phyloP scores from a whole-genome alignment of 2,888 invertebrate genomes.

The Odontocolon sp. region DNA sequence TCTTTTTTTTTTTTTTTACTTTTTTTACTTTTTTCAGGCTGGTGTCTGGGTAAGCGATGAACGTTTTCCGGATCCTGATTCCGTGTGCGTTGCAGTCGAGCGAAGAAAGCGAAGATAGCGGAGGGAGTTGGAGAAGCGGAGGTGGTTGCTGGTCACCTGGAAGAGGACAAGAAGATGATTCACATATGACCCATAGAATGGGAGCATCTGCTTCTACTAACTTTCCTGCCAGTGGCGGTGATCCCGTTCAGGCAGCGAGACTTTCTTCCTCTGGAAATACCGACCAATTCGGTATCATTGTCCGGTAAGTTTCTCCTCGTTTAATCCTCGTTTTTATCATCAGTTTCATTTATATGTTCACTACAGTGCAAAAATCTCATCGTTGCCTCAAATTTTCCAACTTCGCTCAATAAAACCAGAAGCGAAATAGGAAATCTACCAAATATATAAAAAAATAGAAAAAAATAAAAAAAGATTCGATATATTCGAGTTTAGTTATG shows the following conservation, averaged over 20 bases:
- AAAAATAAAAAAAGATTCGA: too few relatives aligned
- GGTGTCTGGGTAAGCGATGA: constrained; percentile 84
- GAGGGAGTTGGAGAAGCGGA: constrained; percentile 64
- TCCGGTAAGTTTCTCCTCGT: constrained; percentile 70
- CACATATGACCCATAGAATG: constrained; percentile 80
- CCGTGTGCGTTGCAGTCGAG: constrained; percentile 84
- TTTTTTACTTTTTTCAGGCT: constrained; percentile 78
- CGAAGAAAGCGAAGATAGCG: constrained; percentile 75
- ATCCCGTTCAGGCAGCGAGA: constrained; percentile 79
- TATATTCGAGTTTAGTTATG: too few relatives aligned
- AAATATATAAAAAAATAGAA: too few relatives aligned
- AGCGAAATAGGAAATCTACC: too few relatives aligned
- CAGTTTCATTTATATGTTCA: background rate
- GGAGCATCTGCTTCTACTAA: constrained; percentile 80
- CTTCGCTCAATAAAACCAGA: too few relatives aligned
- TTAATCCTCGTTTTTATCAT: background rate
- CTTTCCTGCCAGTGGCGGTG: constrained; percentile 79
- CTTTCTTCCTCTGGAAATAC: constrained; percentile 78
- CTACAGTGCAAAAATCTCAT: too few relatives aligned
- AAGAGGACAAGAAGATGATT: constrained; percentile 76
- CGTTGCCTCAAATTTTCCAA: too few relatives aligned
- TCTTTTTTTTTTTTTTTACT: background rate
- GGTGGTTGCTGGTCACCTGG: constrained; percentile 77
- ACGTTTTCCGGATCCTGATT: constrained; percentile 83
- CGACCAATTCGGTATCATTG: constrained; percentile 78